Conservation (phyloP, 2,888 invertebrate genomes). For the Machimus atricapillus region DNA sequence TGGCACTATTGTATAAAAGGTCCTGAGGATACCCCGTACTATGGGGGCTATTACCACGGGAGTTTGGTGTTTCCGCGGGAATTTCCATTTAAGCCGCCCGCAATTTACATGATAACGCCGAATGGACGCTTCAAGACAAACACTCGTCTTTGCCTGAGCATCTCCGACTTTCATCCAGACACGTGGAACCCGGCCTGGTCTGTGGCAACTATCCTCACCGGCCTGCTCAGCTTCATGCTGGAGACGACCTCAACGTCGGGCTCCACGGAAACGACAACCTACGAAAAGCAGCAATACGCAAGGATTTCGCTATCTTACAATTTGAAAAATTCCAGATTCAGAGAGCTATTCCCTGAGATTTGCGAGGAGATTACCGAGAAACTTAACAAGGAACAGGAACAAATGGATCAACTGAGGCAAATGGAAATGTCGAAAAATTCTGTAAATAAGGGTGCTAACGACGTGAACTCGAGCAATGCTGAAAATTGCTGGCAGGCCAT, state of each 20-base stretch:
- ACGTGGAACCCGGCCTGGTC: constrained; percentile 99
- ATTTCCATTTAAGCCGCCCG: constrained; percentile 94
- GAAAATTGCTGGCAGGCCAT: constrained; percentile 27
- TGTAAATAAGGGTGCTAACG: background rate
- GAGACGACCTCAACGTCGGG: constrained; percentile 93
- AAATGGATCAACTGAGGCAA: background rate
- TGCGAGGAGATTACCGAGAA: constrained; percentile 7
- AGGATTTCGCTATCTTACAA: constrained; percentile 85
- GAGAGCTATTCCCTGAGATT: constrained; percentile 81
- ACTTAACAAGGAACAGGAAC: background rate
- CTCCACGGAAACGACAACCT: constrained; percentile 86
- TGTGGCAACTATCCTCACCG: constrained; percentile 92
- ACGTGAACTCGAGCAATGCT: background rate
- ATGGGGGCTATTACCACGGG: constrained; percentile 86
- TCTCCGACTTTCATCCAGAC: constrained; percentile 66
- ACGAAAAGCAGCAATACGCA: constrained; percentile 79
- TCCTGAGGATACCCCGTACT: constrained; percentile 90
- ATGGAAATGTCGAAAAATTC: background rate
- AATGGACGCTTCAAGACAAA: constrained; percentile 89
- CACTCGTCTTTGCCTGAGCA: constrained; percentile 88
- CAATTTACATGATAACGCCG: constrained; percentile 95
- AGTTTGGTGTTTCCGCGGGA: constrained; percentile 92
- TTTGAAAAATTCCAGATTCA: constrained; percentile 84
- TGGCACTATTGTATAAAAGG: constrained; percentile 95
- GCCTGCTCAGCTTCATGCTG: constrained; percentile 92